These are phyloP conservation scores for Aleiodes leptofemur DNA, from an alignment of 2,888 invertebrate species.

Conservation along the genomic window DNA sequence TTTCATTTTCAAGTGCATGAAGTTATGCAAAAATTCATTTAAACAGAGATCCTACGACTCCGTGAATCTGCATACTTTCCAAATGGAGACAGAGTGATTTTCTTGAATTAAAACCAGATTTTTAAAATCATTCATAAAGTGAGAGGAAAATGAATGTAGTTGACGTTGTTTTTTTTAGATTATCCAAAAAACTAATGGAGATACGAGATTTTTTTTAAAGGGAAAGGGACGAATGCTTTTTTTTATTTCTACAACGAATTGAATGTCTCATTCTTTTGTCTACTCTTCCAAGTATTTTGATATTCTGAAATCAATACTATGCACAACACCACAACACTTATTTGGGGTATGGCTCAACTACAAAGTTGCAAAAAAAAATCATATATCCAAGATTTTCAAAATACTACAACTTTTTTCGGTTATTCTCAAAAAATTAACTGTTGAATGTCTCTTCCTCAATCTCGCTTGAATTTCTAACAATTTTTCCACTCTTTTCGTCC, in stretches of 20 bases:
- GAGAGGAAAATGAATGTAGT: neutral
- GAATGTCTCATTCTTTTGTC: neutral
- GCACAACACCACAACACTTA: conserved; percentile 65
- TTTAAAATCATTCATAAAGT: conserved; percentile 11
- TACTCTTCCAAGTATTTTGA: conserved; percentile 39
- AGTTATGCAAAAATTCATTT: neutral
- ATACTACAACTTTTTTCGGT: conserved; percentile 13
- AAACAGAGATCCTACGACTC: neutral
- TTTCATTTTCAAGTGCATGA: neutral
- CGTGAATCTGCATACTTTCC: neutral
- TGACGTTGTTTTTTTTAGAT: too few relatives aligned
- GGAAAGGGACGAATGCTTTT: too few relatives aligned
- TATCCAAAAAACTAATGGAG: too few relatives aligned
- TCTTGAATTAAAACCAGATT: conserved; percentile 31
- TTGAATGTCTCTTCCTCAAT: conserved; percentile 57
- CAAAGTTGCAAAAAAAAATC: conserved; percentile 24
- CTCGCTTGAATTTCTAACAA: conserved; percentile 33
- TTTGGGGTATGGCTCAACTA: conserved; percentile 65
- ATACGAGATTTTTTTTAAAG: too few relatives aligned
- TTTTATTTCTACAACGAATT: conserved; percentile 4
- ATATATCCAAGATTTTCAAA: neutral
- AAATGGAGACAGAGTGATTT: conserved; percentile 6
- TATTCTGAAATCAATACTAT: conserved; percentile 58
- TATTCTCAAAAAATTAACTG: conserved; percentile 45
- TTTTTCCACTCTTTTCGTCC: neutral